These are phyloP conservation scores for Hylia prasina DNA, from an alignment of 2,113 vertebrate genomes.

Conservation along the genomic window DNA sequence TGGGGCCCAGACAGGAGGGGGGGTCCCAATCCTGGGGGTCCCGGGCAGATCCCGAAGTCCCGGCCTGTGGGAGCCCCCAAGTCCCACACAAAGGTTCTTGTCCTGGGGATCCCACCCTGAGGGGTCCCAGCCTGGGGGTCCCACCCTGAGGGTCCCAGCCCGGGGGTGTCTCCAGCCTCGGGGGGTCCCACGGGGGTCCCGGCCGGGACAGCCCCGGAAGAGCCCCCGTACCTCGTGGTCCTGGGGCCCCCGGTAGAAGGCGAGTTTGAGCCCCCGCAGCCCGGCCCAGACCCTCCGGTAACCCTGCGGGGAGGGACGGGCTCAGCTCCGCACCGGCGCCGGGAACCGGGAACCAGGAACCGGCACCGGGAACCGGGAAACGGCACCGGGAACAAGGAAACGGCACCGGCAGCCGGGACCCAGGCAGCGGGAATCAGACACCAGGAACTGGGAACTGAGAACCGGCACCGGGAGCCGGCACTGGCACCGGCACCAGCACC, in stretches of 20 bases:
- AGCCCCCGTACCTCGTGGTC: slow-evolving; percentile 60
- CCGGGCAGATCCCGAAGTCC: not conserved
- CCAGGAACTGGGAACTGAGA: no score
- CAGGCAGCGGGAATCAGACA: no score
- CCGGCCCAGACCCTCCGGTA: slow-evolving; percentile 71
- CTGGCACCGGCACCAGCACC: not conserved
- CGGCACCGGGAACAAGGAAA: not conserved
- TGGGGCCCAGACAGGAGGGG: no score
- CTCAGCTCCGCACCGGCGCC: not conserved
- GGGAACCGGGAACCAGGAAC: not conserved
- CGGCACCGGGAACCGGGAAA: not conserved
- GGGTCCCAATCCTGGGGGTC: not conserved
- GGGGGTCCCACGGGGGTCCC: no score
- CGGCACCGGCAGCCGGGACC: not conserved
- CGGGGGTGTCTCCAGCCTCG: not conserved
- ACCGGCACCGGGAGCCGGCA: not conserved
- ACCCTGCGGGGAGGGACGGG: not conserved
- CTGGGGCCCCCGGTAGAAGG: slow-evolving; percentile 75
- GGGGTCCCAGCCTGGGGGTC: not conserved
- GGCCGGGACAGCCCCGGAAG: no score
- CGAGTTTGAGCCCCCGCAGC: slow-evolving; percentile 44
- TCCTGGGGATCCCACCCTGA: not conserved
- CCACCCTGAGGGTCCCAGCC: no score
- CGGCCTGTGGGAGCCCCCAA: no score
- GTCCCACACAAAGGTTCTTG: not conserved